Evolutionary conservation across 2,797 vertebrate species (phyloP), one percentile per base, ranked within the genome.

Genomic region (Hippocampus kuda): DNA sequence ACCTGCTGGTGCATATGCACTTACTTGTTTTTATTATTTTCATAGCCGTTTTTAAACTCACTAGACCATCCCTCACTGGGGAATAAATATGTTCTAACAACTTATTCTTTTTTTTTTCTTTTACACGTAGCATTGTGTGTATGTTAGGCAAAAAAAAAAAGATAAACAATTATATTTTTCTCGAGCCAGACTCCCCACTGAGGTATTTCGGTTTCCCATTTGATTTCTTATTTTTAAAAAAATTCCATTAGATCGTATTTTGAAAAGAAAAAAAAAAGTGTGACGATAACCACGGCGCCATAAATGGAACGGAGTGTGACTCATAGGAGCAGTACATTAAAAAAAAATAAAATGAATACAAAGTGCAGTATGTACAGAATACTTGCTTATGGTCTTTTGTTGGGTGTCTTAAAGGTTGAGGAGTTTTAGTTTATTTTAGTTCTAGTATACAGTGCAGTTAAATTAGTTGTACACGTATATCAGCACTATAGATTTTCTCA

Each of bases 31-130:
- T 46, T 49, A 49, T 65, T 49, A 24, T 26, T 65, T 49, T 65
- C 64, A 38, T 65, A 10, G 24, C 26, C 24, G 18, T 64, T 65
- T 65, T 46, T 65, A 26, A 65, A 65, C 20, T 38, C 41, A 57
- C 57, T 57, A 49, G 16, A 62, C 30, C 30, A 61, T 34, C 59
- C 27, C 30, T 16, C 59, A 38, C 20, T 20, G 18, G 59, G 59
- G 59, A 61, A 20, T 59, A 27, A 59, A 59, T 34, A 61, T 61
- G 59, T 61, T 38, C 59, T 38, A 18, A 61, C 27, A 9, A 59
- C n/a, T 56, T 6, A 2, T 56, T 57, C 6, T 16, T 56, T 56
- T 26, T 56, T 56, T 24, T 24, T 56, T 56, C 18, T 24, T 53
- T 56, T 56, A 57, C 56, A 7, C 24, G 1, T 59, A 6, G 13